These are phyloP conservation scores for Labrus mixtus DNA, from an alignment of 2,113 vertebrate genomes.

Conservation along the genomic window DNA sequence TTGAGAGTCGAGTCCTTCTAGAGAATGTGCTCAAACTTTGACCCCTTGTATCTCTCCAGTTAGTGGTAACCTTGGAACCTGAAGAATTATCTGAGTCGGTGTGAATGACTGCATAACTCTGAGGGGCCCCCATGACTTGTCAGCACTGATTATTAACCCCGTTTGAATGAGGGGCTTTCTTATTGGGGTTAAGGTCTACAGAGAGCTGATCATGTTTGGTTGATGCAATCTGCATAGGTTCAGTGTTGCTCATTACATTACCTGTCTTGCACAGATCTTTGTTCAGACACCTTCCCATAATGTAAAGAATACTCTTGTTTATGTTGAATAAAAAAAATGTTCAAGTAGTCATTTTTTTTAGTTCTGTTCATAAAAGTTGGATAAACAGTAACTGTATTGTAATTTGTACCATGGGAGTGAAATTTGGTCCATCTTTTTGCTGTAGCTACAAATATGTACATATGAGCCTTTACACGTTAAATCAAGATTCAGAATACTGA, in stretches of 20 bases:
- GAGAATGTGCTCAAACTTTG: constrained; percentile 45
- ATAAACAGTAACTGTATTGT: no score
- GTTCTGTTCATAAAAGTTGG: no score
- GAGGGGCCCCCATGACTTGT: constrained; percentile 52
- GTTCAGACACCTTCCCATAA: neutral
- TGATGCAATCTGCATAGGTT: neutral
- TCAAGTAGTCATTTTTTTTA: no score
- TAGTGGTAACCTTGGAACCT: constrained; percentile 45
- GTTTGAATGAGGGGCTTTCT: constrained; percentile 34
- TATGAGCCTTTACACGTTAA: neutral
- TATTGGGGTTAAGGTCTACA: constrained; percentile 35
- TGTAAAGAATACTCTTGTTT: neutral
- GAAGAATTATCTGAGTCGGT: constrained; percentile 33
- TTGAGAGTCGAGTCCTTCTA: constrained; percentile 1
- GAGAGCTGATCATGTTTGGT: constrained; percentile 2
- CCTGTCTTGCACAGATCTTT: no score
- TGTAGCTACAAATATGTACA: neutral
- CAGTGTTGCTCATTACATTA: neutral
- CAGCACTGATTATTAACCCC: constrained; percentile 61
- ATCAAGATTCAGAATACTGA: neutral
- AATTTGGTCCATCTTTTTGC: neutral
- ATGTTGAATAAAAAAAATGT: no score
- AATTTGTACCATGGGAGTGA: no score
- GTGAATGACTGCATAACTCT: constrained; percentile 51
- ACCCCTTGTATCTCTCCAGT: constrained; percentile 38